Conservation (phyloP, 2,888 invertebrate species). For the Lampropteryx suffumata region DNA sequence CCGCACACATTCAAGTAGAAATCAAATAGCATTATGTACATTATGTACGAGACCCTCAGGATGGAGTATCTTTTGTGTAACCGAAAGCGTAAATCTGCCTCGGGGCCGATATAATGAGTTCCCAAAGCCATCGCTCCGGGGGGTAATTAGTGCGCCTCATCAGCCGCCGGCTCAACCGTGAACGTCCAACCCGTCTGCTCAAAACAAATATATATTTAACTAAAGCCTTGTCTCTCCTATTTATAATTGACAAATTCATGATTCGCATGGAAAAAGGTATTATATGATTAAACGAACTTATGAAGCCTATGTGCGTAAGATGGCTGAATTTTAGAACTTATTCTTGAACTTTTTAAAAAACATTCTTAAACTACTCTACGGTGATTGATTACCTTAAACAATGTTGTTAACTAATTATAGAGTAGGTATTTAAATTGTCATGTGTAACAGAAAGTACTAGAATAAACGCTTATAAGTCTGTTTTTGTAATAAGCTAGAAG, state of each 20-base stretch:
- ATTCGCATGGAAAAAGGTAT: too few species aligned
- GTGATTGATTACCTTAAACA: too few species aligned
- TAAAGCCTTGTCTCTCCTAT: neutral
- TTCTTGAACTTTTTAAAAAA: too few species aligned
- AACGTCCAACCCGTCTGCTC: conserved; percentile 15
- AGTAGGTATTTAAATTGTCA: too few species aligned
- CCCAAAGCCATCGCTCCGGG: conserved; percentile 28
- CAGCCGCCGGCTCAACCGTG: conserved; percentile 31
- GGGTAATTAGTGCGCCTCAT: conserved; percentile 37
- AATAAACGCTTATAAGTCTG: conserved; percentile 2
- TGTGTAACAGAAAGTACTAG: neutral
- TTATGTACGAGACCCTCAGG: neutral
- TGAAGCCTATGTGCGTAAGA: too few species aligned
- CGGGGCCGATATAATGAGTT: conserved; percentile 20
- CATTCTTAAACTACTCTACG: too few species aligned
- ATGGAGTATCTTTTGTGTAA: conserved; percentile 7
- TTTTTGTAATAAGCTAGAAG: conserved; percentile 17
- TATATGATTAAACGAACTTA: too few species aligned
- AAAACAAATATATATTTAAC: conserved; percentile 7
- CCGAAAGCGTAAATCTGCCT: conserved; percentile 9
- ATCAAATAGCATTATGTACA: neutral
- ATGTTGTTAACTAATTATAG: too few species aligned
- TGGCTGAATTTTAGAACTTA: too few species aligned
- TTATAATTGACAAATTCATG: conserved; percentile 1
- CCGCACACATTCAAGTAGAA: neutral